phyloP scores from a whole-genome alignment of 1,140 invertebrate species.

The Orchestia grillus region DNA sequence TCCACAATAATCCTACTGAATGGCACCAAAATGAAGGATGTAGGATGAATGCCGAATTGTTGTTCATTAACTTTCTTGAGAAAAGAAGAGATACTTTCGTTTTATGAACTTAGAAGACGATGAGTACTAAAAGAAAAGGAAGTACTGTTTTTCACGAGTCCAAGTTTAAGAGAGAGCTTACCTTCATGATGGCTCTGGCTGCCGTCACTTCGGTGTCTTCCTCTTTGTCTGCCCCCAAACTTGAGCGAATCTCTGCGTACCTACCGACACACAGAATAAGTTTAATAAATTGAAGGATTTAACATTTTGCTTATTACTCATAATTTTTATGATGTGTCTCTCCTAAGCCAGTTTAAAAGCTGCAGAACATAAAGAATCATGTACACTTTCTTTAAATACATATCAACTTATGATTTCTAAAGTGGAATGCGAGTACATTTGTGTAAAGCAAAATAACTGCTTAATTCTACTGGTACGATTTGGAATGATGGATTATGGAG shows the following conservation, averaged over 20 bases:
- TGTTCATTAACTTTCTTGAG: no score
- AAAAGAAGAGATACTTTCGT: no score
- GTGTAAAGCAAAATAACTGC: neutral
- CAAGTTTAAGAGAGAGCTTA: neutral
- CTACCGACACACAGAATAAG: neutral
- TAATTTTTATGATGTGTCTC: neutral
- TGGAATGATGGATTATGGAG: neutral
- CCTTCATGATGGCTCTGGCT: constrained; percentile 41
- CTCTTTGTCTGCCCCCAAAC: constrained; percentile 22
- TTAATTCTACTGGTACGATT: neutral
- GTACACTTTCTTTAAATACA: neutral
- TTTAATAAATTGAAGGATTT: neutral
- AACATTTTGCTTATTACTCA: neutral
- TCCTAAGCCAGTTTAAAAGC: neutral
- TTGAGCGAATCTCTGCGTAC: neutral
- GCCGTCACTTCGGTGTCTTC: constrained; percentile 33
- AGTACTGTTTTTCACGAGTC: neutral
- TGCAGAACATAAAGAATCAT: neutral
- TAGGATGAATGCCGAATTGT: no score
- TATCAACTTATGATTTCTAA: neutral
- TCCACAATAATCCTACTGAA: no score
- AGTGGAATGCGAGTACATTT: neutral
- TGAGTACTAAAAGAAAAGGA: no score
- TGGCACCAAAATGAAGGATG: no score
- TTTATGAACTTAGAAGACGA: no score